Evolutionary conservation across 1,140 invertebrate genomes (phyloP).

Genomic region (Charaxes varanes): DNA sequence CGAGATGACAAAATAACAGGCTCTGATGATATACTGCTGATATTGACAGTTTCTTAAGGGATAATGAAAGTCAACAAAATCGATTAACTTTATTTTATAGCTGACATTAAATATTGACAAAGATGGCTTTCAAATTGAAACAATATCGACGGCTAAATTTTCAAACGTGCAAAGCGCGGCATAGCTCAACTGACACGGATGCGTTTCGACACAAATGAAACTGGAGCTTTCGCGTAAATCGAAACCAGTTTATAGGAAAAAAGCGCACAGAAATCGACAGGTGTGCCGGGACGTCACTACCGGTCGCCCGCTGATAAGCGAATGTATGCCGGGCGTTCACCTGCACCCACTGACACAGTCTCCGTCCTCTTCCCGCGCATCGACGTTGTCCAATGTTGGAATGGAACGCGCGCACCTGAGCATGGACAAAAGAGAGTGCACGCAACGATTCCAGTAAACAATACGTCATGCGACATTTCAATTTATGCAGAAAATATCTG

Average conservation of each 20-base stretch:
- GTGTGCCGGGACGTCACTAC: constrained; percentile 55
- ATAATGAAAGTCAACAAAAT: too few relatives aligned
- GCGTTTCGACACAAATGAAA: constrained; percentile 19
- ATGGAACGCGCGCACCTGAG: constrained; percentile 24
- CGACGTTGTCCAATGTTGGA: constrained; percentile 8
- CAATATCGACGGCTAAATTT: too few relatives aligned
- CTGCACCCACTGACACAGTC: constrained; percentile 56
- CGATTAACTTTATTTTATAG: too few relatives aligned
- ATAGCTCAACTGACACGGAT: constrained; percentile 15
- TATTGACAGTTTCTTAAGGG: too few relatives aligned
- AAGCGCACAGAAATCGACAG: constrained; percentile 39
- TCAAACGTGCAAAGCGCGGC: too few relatives aligned
- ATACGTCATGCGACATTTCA: constrained; percentile 49
- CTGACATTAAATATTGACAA: too few relatives aligned
- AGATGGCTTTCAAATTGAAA: too few relatives aligned
- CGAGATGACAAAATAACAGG: constrained; percentile 10
- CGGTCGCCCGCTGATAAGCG: constrained; percentile 57
- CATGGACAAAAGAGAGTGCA: constrained; percentile 34
- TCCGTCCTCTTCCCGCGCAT: constrained; percentile 34
- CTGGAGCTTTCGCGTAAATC: constrained; percentile 25
- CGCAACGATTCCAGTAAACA: constrained; percentile 44
- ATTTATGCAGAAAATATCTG: constrained; percentile 44
- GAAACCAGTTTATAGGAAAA: constrained; percentile 25
- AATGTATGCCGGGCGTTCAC: constrained; percentile 69
- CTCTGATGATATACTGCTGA: background rate